Evolutionary conservation across 2,797 vertebrate genomes (phyloP), one percentile per base, ranked within the genome.

Genomic region (Fringilla coelebs): DNA sequence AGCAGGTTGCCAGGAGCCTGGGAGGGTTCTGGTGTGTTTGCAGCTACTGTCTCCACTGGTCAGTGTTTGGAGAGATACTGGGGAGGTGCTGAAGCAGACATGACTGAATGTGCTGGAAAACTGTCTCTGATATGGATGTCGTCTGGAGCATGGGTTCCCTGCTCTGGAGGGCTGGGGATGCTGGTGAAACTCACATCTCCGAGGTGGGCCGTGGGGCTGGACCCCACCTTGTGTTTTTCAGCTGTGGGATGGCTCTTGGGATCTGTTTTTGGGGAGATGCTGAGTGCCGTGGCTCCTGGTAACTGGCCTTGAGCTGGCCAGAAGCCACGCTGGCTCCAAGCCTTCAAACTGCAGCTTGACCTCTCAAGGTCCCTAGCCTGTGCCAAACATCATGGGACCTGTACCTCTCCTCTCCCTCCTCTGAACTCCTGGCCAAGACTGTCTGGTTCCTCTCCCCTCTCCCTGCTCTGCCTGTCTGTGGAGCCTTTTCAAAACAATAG

Each of bases 221-320:
- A 36, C 54, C 20, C 13, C 34, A 25, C 2, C 0, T 17, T 3
- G 2, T n/a, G 55, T 0, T 1, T 79, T 73, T 61, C 60, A 78
- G 41, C 32, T 32, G 8, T 31, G 68, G 17, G 24, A 18, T 38
- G 13, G 22, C 24, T 49, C 63, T 20, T 41, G n/a, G 48, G 40
- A 40, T 20, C 62, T 85, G 46, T 5, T 82, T 55, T n/a, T 7
- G 10, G 38, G 45, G 21, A 7, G 8, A 31, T 61, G 43, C 66
- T 68, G 66, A 32, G n/a, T 34, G 45, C 36, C 0, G 2, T 34
- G 24, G 29, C 24, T 91, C 17, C 25, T 1, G 4, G 17, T 81
- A 32, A 28, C 32, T 60, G 31, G 40, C 45, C 38, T 58, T 2
- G 22, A 48, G 15, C 52, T 62, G 65, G 7, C 45, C 54, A 45